A percentile compares a stretch with the other conserved stretches of the same genome.
Conservation (phyloP, 2,113 vertebrate species). For the Setophaga coronata region DNA sequence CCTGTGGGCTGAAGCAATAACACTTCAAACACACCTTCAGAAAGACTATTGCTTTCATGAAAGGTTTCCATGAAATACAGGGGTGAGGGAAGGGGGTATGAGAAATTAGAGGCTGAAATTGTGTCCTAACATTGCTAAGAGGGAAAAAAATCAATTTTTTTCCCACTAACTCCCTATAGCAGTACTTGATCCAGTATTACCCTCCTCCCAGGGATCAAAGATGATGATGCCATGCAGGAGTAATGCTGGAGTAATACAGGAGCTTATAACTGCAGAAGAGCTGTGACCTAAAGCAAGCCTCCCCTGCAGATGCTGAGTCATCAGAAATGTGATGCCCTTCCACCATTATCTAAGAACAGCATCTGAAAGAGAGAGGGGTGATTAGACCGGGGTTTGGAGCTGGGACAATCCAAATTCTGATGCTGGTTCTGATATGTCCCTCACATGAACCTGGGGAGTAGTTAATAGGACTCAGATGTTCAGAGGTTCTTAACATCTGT, state of each 20-base stretch:
- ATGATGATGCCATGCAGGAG: not conserved
- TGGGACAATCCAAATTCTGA: not conserved
- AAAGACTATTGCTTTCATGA: not conserved
- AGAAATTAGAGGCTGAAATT: slow-evolving; percentile 3
- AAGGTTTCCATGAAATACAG: not conserved
- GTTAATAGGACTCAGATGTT: slow-evolving; percentile 1
- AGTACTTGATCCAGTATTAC: not conserved
- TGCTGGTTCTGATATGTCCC: not conserved
- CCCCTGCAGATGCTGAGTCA: slow-evolving; percentile 22
- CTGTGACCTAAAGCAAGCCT: not conserved
- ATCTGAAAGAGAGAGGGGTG: not conserved
- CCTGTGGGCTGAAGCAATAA: not conserved
- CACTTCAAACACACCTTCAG: not conserved
- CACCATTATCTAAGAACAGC: not conserved
- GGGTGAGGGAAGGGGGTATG: not conserved
- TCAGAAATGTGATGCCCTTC: not conserved
- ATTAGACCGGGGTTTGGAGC: not conserved
- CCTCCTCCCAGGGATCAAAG: not conserved
- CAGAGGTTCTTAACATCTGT: not conserved
- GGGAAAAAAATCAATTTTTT: not conserved
- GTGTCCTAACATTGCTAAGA: not conserved
- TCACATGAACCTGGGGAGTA: not conserved
- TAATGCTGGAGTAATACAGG: not conserved
- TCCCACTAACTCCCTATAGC: not conserved
- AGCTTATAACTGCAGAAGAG: not conserved